Conservation (phyloP, 2,113 vertebrate species). For the Cairina moschata region DNA sequence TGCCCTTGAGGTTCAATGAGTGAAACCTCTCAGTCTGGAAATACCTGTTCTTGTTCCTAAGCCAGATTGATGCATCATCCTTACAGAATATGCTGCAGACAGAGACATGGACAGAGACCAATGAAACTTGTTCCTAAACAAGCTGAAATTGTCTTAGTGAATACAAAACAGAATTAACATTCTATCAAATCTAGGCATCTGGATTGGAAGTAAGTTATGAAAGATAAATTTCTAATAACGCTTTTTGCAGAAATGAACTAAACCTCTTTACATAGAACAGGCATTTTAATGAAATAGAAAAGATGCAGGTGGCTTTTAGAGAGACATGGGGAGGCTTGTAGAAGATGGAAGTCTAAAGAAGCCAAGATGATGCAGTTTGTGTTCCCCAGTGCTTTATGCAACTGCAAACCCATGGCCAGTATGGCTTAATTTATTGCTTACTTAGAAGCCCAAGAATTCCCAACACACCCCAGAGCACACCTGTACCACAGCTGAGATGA, state of each 20-base stretch:
- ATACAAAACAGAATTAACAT: not conserved
- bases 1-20: not conserved
- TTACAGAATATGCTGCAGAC: not conserved
- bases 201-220: not conserved
- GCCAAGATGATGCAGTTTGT: not conserved
- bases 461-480: not conserved
- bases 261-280: not conserved
- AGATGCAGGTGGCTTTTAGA: not conserved
- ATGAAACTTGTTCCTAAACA: not conserved
- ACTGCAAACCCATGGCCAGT: not conserved
- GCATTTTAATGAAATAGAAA: not conserved
- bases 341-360: not conserved
- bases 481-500: not conserved
- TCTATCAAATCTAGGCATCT: not conserved
- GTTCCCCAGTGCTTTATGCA: not conserved
- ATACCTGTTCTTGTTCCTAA: conserved; percentile 48
- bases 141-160: not conserved
- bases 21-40: conserved; percentile 19
- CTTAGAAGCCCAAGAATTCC: not conserved
- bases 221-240: not conserved
- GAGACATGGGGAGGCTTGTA: not conserved
- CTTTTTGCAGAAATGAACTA: not conserved
- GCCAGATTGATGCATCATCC: not conserved
- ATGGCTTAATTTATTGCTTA: not conserved
- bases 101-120: not conserved